Base-by-base conservation (phyloP, 2,113 vertebrate species). In the Cochlearius cochlearius region DNA sequence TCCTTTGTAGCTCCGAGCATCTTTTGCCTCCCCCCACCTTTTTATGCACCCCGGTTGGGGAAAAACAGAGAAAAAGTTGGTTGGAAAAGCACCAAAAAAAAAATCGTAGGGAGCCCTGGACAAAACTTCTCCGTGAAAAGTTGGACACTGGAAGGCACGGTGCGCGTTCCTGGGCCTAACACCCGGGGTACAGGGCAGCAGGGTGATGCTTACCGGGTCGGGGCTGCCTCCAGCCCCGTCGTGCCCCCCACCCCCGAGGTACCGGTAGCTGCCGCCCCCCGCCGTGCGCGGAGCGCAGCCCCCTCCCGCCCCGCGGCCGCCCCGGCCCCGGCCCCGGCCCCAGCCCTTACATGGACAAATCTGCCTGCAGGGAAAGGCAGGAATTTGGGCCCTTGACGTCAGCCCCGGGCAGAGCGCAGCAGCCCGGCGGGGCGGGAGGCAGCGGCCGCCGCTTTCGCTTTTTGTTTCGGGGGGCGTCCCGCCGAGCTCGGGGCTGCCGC, bases 261-360 rank as follows among this genome's bases (percentile, higher is more conserved):
- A 27, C 45, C 47, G 32, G 23, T 16, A 29, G 75, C 66, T 43
- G 64, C 67, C 9, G 39, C 45, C 58, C 36, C 18, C 14, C 9
- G 22, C 43, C 74, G 9, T 19, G 41, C 36, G 59, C 10, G 36
- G 38, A 49, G 56, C 34, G 75, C 94, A 77, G 81, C 82, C 91
- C 78, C 72, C 45, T 67, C 72, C 49, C 32, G 34, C 53, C 47
- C 30, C 34, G 84, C 63, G 52, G 62, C 66, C n/a, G 16, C 29
- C 89, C 69, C 59, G 20, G 49, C 76, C 86, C 69, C 80, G 29
- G 76, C 96, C 90, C 68, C 89, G 22, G 77, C 96, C 88, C 93
- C 96, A 94, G 94, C 96, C 98, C 98, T 98, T 98, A 98, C 98
- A 98, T 96, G 98, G 98, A 96, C 98, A 98, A 98, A 98, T 97